Evolutionary conservation across 2,797 vertebrate genomes (phyloP).

Genomic region (Hafferia zeledoni): DNA sequence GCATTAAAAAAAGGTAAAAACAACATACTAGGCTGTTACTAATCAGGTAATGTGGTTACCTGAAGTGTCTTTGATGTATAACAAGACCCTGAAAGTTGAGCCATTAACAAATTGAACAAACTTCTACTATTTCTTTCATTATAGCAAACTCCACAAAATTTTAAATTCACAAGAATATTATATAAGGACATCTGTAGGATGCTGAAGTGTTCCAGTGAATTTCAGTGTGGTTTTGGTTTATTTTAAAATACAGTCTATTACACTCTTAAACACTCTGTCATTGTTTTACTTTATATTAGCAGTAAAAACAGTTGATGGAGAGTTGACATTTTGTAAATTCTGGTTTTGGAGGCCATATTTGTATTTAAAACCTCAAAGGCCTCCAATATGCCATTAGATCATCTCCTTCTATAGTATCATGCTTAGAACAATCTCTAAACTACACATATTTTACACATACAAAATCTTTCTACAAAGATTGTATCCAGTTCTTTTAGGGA

Average conservation of each 20-base stretch:
- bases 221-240: background rate
- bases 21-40: background rate
- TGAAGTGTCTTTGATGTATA: background rate
- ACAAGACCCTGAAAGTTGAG: background rate
- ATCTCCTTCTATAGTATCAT: constrained; percentile 9
- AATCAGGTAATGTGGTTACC: background rate
- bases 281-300: background rate
- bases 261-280: background rate
- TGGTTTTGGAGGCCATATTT: background rate
- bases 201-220: background rate
- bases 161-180: constrained; percentile 4
- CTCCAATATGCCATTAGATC: background rate
- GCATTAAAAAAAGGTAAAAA: background rate
- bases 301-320: constrained; percentile 21
- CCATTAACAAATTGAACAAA: background rate
- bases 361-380: background rate
- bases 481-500: constrained; percentile 39
- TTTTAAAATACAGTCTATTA: constrained; percentile 46
- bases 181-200: background rate
- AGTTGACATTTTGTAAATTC: constrained; percentile 16
- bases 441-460: constrained; percentile 22
- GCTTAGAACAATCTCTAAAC: background rate
- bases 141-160: background rate
- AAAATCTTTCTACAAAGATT: constrained; percentile 44
- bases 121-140: constrained; percentile 13